Evolutionary conservation across 2,113 vertebrate species (phyloP).

Genomic region (Pitta sordida): DNA sequence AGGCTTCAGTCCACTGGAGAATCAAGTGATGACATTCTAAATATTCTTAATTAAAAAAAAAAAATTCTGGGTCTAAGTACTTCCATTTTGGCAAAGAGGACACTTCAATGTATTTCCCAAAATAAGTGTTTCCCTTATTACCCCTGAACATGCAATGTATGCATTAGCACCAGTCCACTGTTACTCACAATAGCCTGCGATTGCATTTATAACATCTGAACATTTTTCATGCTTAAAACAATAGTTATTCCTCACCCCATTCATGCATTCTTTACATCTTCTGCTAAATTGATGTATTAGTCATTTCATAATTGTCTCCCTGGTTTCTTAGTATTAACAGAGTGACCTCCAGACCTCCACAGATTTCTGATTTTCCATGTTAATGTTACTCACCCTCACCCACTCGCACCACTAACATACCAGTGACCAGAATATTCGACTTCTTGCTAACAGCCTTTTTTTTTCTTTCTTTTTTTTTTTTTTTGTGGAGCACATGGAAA

Average conservation of each 20-base stretch:
- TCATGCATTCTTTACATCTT: not conserved
- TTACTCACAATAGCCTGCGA: not conserved
- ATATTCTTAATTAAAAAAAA: not conserved
- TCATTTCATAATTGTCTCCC: not conserved
- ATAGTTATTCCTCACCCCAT: not conserved
- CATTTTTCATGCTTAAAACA: not conserved
- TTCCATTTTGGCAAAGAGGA: not conserved
- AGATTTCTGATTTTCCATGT: not conserved
- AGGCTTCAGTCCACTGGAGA: not conserved
- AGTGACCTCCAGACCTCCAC: not conserved
- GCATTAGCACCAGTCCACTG: not conserved
- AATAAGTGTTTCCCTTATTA: not conserved
- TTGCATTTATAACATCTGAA: not conserved
- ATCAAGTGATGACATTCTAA: not conserved
- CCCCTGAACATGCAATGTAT: not conserved
- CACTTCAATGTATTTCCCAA: not conserved
- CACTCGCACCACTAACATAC: not conserved
- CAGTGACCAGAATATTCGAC: not conserved
- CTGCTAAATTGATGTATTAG: not conserved
- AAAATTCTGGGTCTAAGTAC: not conserved
- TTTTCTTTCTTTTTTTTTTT: not conserved
- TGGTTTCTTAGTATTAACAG: not conserved
- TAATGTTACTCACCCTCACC: not conserved
- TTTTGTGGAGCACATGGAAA: slow-evolving; percentile 80
- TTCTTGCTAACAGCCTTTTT: not conserved